Conservation (phyloP, 2,888 invertebrate genomes). For the Caradrina kadenii region DNA sequence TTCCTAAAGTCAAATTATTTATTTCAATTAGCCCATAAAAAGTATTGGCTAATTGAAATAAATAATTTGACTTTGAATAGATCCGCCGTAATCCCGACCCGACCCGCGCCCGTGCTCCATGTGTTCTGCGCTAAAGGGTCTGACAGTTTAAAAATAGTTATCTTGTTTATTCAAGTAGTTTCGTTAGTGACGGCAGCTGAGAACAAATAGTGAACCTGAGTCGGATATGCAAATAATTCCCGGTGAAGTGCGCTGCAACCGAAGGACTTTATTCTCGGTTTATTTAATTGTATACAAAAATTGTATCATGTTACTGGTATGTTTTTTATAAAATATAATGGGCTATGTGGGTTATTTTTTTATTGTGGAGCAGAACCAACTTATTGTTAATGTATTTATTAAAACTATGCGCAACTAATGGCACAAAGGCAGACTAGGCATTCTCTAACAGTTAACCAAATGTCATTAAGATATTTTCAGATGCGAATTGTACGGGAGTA, state of each 20-base stretch:
- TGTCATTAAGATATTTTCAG: no score
- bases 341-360: background rate
- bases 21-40: no score
- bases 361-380: no score
- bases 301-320: no score
- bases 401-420: no score
- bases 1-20: no score
- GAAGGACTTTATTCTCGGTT: constrained; percentile 2
- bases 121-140: background rate
- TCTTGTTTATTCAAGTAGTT: constrained; percentile 49
- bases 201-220: constrained; percentile 20
- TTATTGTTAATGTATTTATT: no score
- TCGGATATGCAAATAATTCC: constrained; percentile 28
- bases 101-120: background rate
- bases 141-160: constrained; percentile 56
- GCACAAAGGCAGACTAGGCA: no score
- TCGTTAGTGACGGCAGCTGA: constrained; percentile 21
- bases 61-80: no score
- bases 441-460: no score
- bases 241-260: constrained; percentile 23
- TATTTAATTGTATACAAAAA: background rate
- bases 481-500: no score
- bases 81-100: background rate
- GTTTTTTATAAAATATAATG: background rate
- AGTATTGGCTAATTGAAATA: no score